Percentiles rank a stretch among this genome's conserved stretches.
phyloP scores from a whole-genome alignment of 2,797 vertebrate genomes.

The Picus viridis region DNA sequence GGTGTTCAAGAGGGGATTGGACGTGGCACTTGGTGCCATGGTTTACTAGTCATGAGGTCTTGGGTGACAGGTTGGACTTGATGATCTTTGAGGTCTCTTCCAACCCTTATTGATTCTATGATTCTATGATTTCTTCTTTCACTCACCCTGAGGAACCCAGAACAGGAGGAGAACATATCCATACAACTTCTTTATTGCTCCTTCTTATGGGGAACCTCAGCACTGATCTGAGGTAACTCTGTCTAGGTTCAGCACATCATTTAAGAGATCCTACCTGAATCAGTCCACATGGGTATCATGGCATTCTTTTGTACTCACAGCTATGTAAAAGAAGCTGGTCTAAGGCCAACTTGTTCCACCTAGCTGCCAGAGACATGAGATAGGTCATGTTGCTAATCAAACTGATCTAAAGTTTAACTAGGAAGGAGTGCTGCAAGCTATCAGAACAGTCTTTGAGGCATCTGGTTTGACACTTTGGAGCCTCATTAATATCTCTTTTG shows the following conservation, averaged over 20 bases:
- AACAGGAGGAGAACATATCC: background rate
- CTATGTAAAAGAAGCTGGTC: background rate
- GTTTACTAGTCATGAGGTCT: no score
- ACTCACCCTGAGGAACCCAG: background rate
- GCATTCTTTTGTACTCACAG: background rate
- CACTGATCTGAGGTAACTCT: background rate
- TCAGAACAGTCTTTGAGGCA: background rate
- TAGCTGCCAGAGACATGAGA: background rate
- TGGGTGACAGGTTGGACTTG: no score
- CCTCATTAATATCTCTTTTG: background rate
- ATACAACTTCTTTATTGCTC: background rate
- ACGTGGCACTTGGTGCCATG: no score
- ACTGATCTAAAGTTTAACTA: background rate
- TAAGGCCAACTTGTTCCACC: background rate
- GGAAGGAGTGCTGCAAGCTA: background rate
- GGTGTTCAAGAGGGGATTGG: no score
- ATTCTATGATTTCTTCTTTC: background rate
- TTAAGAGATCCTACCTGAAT: background rate
- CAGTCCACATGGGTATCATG: background rate
- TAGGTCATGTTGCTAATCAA: background rate
- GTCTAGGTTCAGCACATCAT: background rate
- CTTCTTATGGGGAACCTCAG: background rate
- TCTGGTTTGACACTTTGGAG: background rate
- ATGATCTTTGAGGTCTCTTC: no score
- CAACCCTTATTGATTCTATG: no score